Evolutionary conservation across 2,797 vertebrate species (phyloP).

Genomic region (Rhinella marina): DNA sequence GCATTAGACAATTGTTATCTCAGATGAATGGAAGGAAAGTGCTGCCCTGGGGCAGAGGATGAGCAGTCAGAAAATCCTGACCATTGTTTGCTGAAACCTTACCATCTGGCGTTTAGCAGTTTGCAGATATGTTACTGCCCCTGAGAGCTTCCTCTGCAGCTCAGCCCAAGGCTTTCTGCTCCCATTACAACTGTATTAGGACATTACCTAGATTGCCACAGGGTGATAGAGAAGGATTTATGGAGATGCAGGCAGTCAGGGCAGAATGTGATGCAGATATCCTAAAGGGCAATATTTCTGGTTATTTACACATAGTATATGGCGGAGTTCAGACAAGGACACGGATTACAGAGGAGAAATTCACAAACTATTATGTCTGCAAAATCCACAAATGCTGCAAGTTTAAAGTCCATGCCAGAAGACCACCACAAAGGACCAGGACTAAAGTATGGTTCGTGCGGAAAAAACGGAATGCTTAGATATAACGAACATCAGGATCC

Average conservation of each 20-base stretch:
- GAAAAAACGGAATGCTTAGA: background rate
- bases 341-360: background rate
- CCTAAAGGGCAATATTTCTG: slow-evolving; percentile 14
- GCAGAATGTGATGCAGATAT: slow-evolving; percentile 1
- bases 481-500: background rate
- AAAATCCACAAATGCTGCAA: background rate
- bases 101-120: slow-evolving; percentile 27
- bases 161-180: slow-evolving; percentile 38
- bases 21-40: slow-evolving; percentile 5
- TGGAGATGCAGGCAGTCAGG: background rate
- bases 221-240: slow-evolving; percentile 7
- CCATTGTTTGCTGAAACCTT: slow-evolving; percentile 41
- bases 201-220: slow-evolving; percentile 21
- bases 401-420: background rate
- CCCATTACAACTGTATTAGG: slow-evolving; percentile 33
- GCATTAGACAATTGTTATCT: slow-evolving; percentile 15
- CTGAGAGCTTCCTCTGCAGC: background rate
- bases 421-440: background rate
- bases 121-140: slow-evolving; percentile 20
- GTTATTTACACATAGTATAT: slow-evolving; percentile 25
- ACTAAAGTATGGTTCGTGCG: background rate
- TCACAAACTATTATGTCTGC: background rate
- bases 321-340: slow-evolving; percentile 9
- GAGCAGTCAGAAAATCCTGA: slow-evolving; percentile 25
- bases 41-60: slow-evolving; percentile 20